Percentiles rank a stretch among this genome's conserved stretches.
These are phyloP conservation scores for Drusus annulatus DNA, from an alignment of 1,140 invertebrate genomes.

Conservation along the genomic window DNA sequence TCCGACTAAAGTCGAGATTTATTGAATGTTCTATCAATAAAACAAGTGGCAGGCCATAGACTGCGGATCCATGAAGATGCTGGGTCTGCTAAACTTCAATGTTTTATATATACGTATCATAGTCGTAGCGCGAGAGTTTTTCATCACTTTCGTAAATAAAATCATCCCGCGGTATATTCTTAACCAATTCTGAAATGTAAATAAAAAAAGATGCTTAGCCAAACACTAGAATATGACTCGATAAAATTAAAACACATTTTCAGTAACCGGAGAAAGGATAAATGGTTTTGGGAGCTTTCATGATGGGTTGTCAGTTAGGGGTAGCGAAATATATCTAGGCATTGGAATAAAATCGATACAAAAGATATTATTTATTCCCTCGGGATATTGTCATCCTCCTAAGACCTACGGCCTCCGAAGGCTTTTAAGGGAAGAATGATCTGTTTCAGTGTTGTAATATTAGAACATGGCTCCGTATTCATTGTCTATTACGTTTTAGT, in stretches of 20 bases:
- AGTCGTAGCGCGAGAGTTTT: neutral
- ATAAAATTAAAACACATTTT: neutral
- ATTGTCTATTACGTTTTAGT: too few species aligned
- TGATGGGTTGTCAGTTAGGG: too few species aligned
- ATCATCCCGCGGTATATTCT: neutral
- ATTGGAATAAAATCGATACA: too few species aligned
- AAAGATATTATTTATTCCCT: too few species aligned
- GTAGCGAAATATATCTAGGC: too few species aligned
- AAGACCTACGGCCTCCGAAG: too few species aligned
- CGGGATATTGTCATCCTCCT: too few species aligned
- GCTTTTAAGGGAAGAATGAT: too few species aligned
- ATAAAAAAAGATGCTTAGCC: slow-evolving; percentile 1
- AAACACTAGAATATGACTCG: neutral
- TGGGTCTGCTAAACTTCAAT: neutral
- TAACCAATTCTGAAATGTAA: neutral
- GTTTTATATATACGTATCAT: neutral
- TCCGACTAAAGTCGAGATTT: neutral
- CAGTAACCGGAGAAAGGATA: neutral
- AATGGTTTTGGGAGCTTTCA: neutral
- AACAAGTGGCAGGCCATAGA: slow-evolving; percentile 10
- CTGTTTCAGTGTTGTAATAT: too few species aligned
- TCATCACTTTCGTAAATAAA: slow-evolving; percentile 27
- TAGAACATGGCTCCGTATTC: too few species aligned
- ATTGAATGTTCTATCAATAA: slow-evolving; percentile 38
- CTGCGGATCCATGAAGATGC: neutral